Percentiles rank a stretch among this genome's conserved stretches.
phyloP scores from a whole-genome alignment of 2,888 invertebrate species.

The Stenoptilia bipunctidactyla region DNA sequence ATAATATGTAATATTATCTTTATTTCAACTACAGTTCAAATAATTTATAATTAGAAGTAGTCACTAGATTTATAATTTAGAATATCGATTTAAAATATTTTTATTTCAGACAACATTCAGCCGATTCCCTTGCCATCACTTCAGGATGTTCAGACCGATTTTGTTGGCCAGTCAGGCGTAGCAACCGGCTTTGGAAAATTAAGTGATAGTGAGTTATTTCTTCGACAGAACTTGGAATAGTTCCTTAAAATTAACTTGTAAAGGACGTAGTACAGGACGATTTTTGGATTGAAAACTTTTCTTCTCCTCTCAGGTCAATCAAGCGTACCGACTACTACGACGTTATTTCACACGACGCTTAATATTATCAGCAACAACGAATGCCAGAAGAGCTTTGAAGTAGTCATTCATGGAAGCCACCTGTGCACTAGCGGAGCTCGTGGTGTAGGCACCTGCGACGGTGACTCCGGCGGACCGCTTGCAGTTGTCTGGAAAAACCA shows the following conservation, averaged over 20 bases:
- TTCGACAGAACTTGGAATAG: background rate
- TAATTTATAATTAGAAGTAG: too few relatives aligned
- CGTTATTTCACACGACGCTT: constrained; percentile 27
- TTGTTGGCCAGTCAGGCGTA: constrained; percentile 30
- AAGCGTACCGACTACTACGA: constrained; percentile 27
- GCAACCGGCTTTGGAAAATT: constrained; percentile 51
- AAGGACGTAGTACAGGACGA: too few relatives aligned
- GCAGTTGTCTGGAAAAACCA: constrained; percentile 27
- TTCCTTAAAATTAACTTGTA: too few relatives aligned
- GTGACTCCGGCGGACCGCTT: constrained; percentile 52
- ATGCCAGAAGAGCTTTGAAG: constrained; percentile 48
- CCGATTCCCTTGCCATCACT: constrained; percentile 33
- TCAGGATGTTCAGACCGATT: constrained; percentile 29
- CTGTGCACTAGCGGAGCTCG: constrained; percentile 52
- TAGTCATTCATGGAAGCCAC: constrained; percentile 42
- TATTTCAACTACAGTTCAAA: too few relatives aligned
- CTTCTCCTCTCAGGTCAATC: constrained; percentile 28
- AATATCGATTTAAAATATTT: too few relatives aligned
- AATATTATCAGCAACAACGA: constrained; percentile 39
- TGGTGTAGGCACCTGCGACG: constrained; percentile 57
- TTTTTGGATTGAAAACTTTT: background rate
- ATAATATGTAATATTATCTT: too few relatives aligned
- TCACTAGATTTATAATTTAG: too few relatives aligned
- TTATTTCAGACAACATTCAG: constrained; percentile 37
- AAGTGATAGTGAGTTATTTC: constrained; percentile 30